Conservation (phyloP, 2,113 vertebrate genomes). For the Thunnus thynnus region DNA sequence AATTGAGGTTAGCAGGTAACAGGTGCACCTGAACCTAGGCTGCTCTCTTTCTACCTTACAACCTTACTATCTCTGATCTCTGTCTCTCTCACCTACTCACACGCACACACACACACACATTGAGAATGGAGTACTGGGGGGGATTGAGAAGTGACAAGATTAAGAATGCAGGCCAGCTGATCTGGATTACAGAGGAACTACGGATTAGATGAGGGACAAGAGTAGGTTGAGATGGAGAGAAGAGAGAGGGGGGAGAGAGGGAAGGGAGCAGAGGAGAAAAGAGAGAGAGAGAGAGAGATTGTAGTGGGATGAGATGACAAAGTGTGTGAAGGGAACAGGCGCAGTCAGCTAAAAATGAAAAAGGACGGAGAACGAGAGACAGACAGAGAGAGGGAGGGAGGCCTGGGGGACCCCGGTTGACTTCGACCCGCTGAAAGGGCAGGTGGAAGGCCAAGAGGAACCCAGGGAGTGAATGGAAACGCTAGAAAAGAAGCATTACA, state of each 20-base stretch:
- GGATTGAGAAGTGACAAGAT: conserved; percentile 83
- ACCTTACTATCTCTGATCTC: conserved; percentile 47
- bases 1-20: conserved; percentile 68
- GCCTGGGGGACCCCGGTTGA: conserved; percentile 68
- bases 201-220: conserved; percentile 78
- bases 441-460: conserved; percentile 70
- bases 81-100: conserved; percentile 27
- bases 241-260: background rate
- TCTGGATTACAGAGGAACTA: conserved; percentile 81
- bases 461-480: conserved; percentile 56
- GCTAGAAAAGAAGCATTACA: conserved; percentile 48
- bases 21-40: conserved; percentile 46
- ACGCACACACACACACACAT: conserved; percentile 41
- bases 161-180: conserved; percentile 80
- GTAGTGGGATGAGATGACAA: conserved; percentile 63
- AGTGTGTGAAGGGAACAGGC: conserved; percentile 54
- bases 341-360: conserved; percentile 71
- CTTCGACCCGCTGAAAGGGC: conserved; percentile 64
- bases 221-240: conserved; percentile 63
- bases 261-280: background rate
- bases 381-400: conserved; percentile 39
- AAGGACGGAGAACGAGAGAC: conserved; percentile 52
- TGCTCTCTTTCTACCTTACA: conserved; percentile 41
- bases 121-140: conserved; percentile 42
- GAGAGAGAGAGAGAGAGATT: conserved; percentile 33